A percentile compares a stretch with the other conserved stretches of the same genome.
These are phyloP conservation scores for Paratilapia polleni DNA, from an alignment of 2,113 vertebrate genomes.

Conservation along the genomic window DNA sequence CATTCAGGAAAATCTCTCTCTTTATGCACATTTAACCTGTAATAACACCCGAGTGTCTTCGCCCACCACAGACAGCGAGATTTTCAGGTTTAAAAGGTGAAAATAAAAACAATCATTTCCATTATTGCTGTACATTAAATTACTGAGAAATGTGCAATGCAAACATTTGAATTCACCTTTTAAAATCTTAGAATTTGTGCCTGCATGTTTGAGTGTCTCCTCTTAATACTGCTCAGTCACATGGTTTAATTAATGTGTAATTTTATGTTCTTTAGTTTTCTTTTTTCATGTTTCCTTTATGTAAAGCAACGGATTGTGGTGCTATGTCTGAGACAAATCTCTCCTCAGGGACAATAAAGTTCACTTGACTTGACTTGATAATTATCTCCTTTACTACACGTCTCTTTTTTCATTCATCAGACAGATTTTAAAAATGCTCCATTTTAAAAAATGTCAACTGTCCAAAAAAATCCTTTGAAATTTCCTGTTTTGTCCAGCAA, in stretches of 20 bases:
- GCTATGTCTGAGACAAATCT: background rate
- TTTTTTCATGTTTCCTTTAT: background rate
- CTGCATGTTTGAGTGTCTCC: background rate
- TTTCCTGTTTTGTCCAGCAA: background rate
- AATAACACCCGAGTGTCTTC: background rate
- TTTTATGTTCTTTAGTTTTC: background rate
- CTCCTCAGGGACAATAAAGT: background rate
- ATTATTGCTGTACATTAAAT: background rate
- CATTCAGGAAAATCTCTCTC: background rate
- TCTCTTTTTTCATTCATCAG: background rate
- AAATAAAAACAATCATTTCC: background rate
- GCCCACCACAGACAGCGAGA: too few relatives aligned
- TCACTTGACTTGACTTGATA: background rate
- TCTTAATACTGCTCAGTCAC: too few relatives aligned
- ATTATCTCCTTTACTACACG: background rate
- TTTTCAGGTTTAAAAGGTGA: background rate
- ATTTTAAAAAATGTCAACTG: background rate
- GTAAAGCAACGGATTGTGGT: background rate
- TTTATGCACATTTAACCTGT: background rate
- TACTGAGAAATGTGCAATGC: too few relatives aligned
- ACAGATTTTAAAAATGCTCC: background rate
- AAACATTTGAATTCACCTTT: too few relatives aligned
- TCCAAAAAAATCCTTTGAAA: background rate
- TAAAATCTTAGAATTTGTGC: too few relatives aligned
- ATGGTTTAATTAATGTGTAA: background rate